Conservation (phyloP, 2,113 vertebrate species). For the Tricholaema leucomelas region DNA sequence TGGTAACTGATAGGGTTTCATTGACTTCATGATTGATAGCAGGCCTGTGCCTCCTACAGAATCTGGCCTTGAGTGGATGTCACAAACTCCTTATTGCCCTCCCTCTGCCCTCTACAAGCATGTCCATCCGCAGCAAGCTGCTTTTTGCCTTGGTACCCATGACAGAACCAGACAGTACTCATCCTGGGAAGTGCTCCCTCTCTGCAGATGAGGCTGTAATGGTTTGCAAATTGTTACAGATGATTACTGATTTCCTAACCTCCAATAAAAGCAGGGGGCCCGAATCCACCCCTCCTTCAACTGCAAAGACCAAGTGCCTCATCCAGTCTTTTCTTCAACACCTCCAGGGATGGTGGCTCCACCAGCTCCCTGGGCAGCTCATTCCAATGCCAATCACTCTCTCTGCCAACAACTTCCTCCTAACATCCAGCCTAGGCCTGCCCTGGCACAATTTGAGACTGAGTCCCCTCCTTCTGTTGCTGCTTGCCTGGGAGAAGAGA, state of each 20-base stretch:
- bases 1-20: not conserved
- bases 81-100: not conserved
- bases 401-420: too few species aligned
- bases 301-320: too few species aligned
- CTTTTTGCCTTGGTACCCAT: not conserved
- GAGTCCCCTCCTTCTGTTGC: too few species aligned
- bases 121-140: accelerated
- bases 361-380: too few species aligned
- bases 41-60: not conserved
- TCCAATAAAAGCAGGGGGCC: not conserved
- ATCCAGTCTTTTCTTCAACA: too few species aligned
- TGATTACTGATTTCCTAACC: not conserved
- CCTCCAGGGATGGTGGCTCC: too few species aligned
- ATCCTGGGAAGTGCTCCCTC: not conserved
- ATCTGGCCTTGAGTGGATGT: not conserved
- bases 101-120: not conserved
- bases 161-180: not conserved
- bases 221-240: not conserved
- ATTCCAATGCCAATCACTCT: too few species aligned
- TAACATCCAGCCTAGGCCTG: too few species aligned
- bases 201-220: not conserved
- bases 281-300: not conserved
- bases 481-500: too few species aligned
- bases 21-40: not conserved
- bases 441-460: too few species aligned